Evolutionary conservation across 2,888 invertebrate genomes (phyloP).

Genomic region (Amphipyra tragopoginis): DNA sequence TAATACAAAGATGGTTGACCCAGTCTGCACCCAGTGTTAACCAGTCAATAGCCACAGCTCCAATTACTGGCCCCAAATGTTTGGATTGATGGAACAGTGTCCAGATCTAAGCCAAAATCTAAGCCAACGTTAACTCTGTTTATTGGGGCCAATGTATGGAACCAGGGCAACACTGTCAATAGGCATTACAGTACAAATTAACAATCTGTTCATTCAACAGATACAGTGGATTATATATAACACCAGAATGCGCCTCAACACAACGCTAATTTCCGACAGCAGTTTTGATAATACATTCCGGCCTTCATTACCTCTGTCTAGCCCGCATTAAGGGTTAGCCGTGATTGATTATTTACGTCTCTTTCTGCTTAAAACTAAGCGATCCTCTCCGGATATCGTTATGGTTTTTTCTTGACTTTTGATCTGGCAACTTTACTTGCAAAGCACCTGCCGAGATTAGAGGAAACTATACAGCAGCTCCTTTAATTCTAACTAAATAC

Average conservation of each 20-base stretch:
- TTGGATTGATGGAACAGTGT: too few relatives aligned
- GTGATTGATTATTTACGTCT: conserved; percentile 48
- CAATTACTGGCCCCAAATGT: too few relatives aligned
- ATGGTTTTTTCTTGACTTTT: conserved; percentile 48
- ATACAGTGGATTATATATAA: neutral
- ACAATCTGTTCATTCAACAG: neutral
- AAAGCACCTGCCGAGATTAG: conserved; percentile 50
- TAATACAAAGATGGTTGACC: too few relatives aligned
- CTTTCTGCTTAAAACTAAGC: conserved; percentile 47
- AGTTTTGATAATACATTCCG: conserved; percentile 27
- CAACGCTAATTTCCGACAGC: conserved; percentile 12
- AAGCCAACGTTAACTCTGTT: too few relatives aligned
- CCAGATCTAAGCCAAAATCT: too few relatives aligned
- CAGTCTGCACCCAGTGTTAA: too few relatives aligned
- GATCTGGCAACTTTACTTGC: conserved; percentile 53
- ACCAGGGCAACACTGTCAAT: too few relatives aligned
- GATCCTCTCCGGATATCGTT: conserved; percentile 45
- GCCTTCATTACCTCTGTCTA: conserved; percentile 38
- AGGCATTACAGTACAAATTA: too few relatives aligned
- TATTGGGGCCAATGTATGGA: too few relatives aligned
- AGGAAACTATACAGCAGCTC: conserved; percentile 29
- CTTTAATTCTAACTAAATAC: conserved; percentile 25
- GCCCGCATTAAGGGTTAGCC: conserved; percentile 28
- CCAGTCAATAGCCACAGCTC: too few relatives aligned
- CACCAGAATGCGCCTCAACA: conserved; percentile 41